Percentiles rank a stretch among this genome's conserved stretches.
Evolutionary conservation across 2,888 invertebrate genomes (phyloP).

Genomic region (Ophion obscuratus): DNA sequence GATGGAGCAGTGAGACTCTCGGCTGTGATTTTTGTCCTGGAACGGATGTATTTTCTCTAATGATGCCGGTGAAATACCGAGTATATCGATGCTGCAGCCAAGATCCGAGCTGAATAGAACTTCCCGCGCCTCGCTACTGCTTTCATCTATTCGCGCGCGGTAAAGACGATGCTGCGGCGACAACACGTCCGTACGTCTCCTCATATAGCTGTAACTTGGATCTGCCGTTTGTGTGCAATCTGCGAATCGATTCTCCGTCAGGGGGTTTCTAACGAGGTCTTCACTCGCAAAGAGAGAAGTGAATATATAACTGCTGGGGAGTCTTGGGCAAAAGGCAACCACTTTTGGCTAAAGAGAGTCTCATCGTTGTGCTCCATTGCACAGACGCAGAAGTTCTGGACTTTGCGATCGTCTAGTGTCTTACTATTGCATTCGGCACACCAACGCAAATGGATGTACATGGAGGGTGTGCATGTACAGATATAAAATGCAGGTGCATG

Average conservation of each 20-base stretch:
- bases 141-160: background rate
- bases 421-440: background rate
- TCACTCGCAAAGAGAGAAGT: slow-evolving; percentile 7
- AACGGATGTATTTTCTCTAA: slow-evolving; percentile 41
- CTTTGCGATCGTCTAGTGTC: slow-evolving; percentile 41
- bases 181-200: slow-evolving; percentile 2
- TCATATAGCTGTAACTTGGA: slow-evolving; percentile 37
- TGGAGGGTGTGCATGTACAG: no score
- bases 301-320: slow-evolving; percentile 1
- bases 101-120: slow-evolving; percentile 13
- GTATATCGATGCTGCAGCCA: slow-evolving; percentile 28
- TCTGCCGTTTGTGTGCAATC: slow-evolving; percentile 42
- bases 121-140: slow-evolving; percentile 1
- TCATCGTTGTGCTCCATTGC: background rate
- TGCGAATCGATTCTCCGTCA: slow-evolving; percentile 51
- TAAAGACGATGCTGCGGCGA: slow-evolving; percentile 14
- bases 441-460: background rate
- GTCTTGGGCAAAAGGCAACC: slow-evolving; percentile 22
- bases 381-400: slow-evolving; percentile 17
- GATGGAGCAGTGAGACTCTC: background rate
- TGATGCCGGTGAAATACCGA: slow-evolving; percentile 28
- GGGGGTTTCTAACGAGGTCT: slow-evolving; percentile 53
- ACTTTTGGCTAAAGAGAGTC: slow-evolving; percentile 39
- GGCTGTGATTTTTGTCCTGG: slow-evolving; percentile 6
- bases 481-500: slow-evolving; percentile 1